Percentiles rank a stretch among this genome's conserved stretches.
phyloP scores from a whole-genome alignment of 2,113 vertebrate species.

The Pomatostomus ruficeps region DNA sequence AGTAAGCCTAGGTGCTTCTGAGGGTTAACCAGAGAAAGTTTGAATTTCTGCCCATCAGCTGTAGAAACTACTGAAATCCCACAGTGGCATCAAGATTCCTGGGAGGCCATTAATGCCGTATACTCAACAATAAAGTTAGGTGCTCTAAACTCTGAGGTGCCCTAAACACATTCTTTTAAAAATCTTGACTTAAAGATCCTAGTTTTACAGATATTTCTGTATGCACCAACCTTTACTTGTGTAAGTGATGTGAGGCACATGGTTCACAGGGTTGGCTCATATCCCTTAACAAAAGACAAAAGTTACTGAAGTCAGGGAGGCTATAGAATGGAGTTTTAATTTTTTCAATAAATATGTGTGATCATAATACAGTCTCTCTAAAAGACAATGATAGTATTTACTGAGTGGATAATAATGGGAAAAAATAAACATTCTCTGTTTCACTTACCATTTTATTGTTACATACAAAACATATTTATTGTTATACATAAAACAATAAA shows the following conservation, averaged over 20 bases:
- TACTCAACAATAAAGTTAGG: neutral
- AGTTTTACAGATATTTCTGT: neutral
- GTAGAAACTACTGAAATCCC: neutral
- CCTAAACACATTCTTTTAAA: neutral
- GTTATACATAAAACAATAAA: neutral
- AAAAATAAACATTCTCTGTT: neutral
- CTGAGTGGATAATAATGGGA: neutral
- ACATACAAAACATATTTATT: neutral
- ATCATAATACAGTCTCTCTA: neutral
- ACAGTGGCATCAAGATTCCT: neutral
- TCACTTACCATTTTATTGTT: neutral
- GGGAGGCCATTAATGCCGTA: neutral
- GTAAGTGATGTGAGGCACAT: rapidly evolving
- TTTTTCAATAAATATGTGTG: neutral
- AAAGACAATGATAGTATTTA: neutral
- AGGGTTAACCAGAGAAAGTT: neutral
- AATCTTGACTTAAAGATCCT: neutral
- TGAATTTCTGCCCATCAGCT: neutral
- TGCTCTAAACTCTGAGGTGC: neutral
- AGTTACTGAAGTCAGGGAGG: neutral
- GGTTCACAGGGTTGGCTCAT: neutral
- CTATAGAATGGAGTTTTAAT: neutral
- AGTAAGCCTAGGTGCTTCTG: neutral
- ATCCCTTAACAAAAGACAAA: neutral
- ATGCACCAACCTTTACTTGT: neutral